Evolutionary conservation across 2,113 vertebrate species (phyloP).

Genomic region (Phoenicopterus ruber): DNA sequence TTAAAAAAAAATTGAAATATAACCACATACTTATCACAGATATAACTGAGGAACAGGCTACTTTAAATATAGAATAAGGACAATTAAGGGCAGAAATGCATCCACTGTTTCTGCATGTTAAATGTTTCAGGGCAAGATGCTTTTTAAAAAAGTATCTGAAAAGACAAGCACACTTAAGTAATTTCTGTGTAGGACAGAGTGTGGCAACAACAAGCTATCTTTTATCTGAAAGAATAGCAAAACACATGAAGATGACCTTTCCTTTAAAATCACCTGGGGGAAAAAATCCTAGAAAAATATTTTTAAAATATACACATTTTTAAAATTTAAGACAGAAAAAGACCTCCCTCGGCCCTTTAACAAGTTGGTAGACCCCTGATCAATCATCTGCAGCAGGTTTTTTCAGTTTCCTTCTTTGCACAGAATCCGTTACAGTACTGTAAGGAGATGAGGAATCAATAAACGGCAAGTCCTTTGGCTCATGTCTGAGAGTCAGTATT

Average conservation of each 20-base stretch:
- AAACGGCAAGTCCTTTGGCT: not conserved
- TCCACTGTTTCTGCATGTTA: not conserved
- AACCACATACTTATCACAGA: not conserved
- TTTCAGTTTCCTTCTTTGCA: not conserved
- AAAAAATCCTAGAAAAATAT: not conserved
- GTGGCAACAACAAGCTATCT: not conserved
- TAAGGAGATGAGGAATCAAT: not conserved
- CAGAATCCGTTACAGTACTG: not conserved
- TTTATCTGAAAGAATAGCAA: not conserved
- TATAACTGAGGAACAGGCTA: not conserved
- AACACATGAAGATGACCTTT: not conserved
- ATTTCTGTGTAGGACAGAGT: not conserved
- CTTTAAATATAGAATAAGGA: not conserved
- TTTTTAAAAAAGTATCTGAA: not conserved
- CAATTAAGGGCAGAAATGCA: not conserved
- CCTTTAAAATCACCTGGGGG: not conserved
- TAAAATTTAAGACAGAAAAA: not conserved
- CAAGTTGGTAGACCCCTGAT: not conserved
- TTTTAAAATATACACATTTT: rapidly evolving
- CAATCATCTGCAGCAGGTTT: not conserved
- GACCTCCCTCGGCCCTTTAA: not conserved
- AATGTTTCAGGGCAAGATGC: not conserved
- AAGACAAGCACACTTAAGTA: not conserved
- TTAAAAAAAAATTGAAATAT: not conserved
- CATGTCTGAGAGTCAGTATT: not conserved